Base-by-base conservation (phyloP, 2,797 vertebrate species). In the Tadarida brasiliensis region DNA sequence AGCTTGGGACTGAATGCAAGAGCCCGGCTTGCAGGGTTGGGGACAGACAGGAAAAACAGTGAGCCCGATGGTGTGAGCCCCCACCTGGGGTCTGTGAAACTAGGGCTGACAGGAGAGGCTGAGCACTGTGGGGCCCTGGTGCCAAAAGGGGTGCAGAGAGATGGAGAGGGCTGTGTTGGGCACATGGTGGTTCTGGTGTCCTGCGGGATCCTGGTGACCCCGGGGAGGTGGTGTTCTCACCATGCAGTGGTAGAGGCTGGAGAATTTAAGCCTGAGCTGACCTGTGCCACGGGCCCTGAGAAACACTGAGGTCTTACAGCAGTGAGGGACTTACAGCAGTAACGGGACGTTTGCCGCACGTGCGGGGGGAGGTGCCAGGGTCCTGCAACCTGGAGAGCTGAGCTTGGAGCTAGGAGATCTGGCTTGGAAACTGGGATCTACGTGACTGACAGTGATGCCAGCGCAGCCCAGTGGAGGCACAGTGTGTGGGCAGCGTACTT, bases 261-360 rank as follows among this genome's bases (percentile, higher is more conserved):
- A 44, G 30, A 28, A 83, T 70, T 87, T 19, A 84, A 92, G n/a
- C 28, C 35, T 76, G 28, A 65, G 73, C 6, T 14, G 47, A 67
- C 54, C 30, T 33, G 24, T 54, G 57, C 17, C 70, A 47, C 16
- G 22, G 30, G 67, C 26, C 30, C 10, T 11, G 47, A 24, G 90
- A 80, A 44, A 61, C 9, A 10, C 20, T 20, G 4, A 2, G 12
- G 30, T 17, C 39, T 86, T 44, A 44, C 39, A 44, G 39, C 39
- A 44, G 39, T 63, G 2, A 63, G 59, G 35, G 65, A 54, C 57
- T 49, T 11, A 6, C 2, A n/a, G 57, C 76, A 47, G 26, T 11
- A 59, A 33, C 0, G 0, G 28, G 22, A 67, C 39, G 35, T 7
- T 56, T 51, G 22, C 47, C 59, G 65, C 54, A 8, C 0, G 1